Conservation (phyloP, 53 echinoderm and acorn worm species). For the Apostichopus leukothele region DNA sequence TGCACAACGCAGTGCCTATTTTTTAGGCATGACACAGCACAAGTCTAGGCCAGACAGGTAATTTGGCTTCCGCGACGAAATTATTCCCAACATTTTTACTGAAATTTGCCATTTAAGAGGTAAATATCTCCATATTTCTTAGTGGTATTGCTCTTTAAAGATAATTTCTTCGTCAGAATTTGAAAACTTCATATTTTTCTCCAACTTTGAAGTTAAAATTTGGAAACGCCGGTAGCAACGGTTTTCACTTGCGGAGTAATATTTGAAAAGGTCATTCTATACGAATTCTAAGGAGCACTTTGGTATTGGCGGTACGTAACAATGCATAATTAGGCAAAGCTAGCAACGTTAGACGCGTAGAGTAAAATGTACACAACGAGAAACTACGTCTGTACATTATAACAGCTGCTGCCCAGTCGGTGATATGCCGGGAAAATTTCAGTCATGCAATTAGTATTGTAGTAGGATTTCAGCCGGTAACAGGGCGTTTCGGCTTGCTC, state of each 20-base stretch:
- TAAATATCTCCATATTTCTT: background rate
- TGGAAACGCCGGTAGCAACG: conserved; percentile 39
- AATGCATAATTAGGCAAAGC: conserved; percentile 26
- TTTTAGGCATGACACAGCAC: conserved; percentile 40
- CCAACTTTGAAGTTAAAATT: background rate
- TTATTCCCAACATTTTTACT: conserved; percentile 1
- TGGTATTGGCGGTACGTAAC: conserved; percentile 35
- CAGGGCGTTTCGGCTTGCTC: conserved; percentile 34
- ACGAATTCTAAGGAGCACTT: conserved; percentile 6
- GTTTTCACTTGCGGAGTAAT: conserved; percentile 5
- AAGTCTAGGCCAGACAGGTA: conserved; percentile 36
- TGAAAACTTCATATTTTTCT: background rate
- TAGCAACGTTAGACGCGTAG: background rate
- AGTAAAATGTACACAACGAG: background rate
- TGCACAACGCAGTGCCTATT: background rate
- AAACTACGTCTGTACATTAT: background rate
- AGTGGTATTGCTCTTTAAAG: background rate
- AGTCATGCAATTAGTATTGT: conserved; percentile 44
- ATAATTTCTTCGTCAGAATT: background rate
- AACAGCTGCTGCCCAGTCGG: background rate
- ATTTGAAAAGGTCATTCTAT: conserved; percentile 1
- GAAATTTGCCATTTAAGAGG: background rate
- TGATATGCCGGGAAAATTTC: conserved; percentile 11
- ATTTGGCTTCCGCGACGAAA: conserved; percentile 41
- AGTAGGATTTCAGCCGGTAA: conserved; percentile 12